Conservation (phyloP, 2,113 vertebrate genomes). For the Malurus cyaneus region DNA sequence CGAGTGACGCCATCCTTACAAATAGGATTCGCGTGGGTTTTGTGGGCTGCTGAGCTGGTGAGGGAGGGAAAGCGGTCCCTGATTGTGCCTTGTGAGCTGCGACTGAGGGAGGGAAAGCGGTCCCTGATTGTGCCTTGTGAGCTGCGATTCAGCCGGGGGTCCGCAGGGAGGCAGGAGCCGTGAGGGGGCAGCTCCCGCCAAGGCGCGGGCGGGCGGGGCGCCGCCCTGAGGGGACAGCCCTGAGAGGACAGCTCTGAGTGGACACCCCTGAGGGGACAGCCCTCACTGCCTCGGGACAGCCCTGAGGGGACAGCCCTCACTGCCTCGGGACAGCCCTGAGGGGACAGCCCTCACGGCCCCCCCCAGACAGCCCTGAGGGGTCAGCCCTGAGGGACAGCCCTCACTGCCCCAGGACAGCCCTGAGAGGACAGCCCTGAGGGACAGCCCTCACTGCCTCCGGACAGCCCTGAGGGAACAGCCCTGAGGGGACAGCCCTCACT, state of each 20-base stretch:
- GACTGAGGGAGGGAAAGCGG: neutral
- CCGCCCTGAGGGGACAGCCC: no score
- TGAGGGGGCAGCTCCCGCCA: rapidly evolving
- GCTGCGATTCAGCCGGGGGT: rapidly evolving
- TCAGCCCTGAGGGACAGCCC: no score
- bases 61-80: neutral
- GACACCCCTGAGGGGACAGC: neutral
- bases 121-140: rapidly evolving
- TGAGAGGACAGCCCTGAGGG: no score
- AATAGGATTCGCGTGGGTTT: rapidly evolving
- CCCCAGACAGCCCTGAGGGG: no score
- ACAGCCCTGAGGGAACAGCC: no score
- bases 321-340: neutral
- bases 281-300: rapidly evolving
- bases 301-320: neutral
- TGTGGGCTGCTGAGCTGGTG: rapidly evolving
- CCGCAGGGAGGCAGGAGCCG: rapidly evolving
- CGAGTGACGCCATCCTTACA: rapidly evolving
- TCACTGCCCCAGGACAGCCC: no score
- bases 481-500: no score
- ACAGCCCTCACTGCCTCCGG: no score
- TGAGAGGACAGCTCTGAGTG: neutral
- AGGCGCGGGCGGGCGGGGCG: rapidly evolving
- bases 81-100: rapidly evolving
- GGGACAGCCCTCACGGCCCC: rapidly evolving